These are phyloP conservation scores for Altica lythri DNA, from an alignment of 2,888 invertebrate genomes.

Conservation along the genomic window DNA sequence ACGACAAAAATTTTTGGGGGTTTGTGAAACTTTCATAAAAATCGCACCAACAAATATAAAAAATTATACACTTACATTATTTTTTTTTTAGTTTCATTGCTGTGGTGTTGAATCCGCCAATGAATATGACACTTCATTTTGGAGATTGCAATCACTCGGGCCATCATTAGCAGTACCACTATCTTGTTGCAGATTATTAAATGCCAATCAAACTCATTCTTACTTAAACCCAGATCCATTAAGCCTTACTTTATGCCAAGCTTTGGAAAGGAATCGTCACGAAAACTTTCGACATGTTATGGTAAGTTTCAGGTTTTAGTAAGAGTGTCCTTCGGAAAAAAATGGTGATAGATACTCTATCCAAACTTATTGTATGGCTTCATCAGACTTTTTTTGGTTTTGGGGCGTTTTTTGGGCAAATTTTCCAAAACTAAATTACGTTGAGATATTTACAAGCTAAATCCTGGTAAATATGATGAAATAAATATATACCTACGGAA, in stretches of 20 bases:
- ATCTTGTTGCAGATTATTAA: constrained; percentile 65
- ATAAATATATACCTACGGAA: not conserved
- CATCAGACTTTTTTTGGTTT: no score
- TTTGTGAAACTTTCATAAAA: no score
- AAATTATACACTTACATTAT: not conserved
- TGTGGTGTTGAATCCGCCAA: constrained; percentile 79
- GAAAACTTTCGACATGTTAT: constrained; percentile 64
- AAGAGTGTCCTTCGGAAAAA: no score
- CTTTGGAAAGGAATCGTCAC: constrained; percentile 62
- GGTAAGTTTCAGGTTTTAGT: constrained; percentile 56
- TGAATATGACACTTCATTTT: constrained; percentile 81
- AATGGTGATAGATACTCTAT: no score
- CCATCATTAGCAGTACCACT: constrained; percentile 58
- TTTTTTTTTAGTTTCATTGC: constrained; percentile 69
- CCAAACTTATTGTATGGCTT: no score
- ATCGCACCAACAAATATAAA: no score
- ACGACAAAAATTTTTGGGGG: no score
- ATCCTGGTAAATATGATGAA: no score
- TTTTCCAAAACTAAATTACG: no score
- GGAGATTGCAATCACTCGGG: constrained; percentile 76
- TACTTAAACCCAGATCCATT: constrained; percentile 77
- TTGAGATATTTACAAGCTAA: no score
- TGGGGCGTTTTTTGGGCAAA: no score
- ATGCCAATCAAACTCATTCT: constrained; percentile 61
- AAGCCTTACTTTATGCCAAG: constrained; percentile 75